phyloP scores from a whole-genome alignment of 2,113 vertebrate species.

The Paracanthobrama guichenoti region DNA sequence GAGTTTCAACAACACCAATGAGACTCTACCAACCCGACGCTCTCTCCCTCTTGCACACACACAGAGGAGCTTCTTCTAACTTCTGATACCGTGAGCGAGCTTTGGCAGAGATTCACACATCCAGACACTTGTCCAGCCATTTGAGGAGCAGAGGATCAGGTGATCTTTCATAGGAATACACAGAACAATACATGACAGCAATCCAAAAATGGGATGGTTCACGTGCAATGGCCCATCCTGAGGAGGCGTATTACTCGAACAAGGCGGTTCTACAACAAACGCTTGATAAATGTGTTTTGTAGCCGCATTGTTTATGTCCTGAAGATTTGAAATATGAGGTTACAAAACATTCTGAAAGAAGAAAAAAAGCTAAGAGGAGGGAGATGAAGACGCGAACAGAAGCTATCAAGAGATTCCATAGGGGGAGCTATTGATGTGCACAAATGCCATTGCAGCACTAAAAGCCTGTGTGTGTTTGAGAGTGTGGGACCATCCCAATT shows the following conservation, averaged over 20 bases:
- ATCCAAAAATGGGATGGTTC: not conserved
- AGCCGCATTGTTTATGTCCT: not conserved
- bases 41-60: conserved; percentile 51
- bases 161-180: not conserved
- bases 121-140: not conserved
- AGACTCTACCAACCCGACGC: conserved; percentile 34
- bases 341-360: conserved; percentile 25
- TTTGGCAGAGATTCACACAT: not conserved
- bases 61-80: not conserved
- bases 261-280: conserved; percentile 22
- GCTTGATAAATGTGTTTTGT: conserved; percentile 35
- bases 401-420: conserved; percentile 62
- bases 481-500: conserved; percentile 24
- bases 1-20: conserved; percentile 61
- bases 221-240: not conserved
- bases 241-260: not conserved
- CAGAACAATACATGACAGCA: conserved; percentile 5
- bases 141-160: not conserved
- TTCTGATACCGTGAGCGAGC: not conserved
- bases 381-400: conserved; percentile 53
- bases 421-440: conserved; percentile 66
- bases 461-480: not conserved
- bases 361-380: conserved; percentile 11
- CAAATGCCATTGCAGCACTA: conserved; percentile 47
- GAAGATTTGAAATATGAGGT: conserved; percentile 36